phyloP scores from a whole-genome alignment of 2,797 vertebrate species.

The Lepus townsendii region DNA sequence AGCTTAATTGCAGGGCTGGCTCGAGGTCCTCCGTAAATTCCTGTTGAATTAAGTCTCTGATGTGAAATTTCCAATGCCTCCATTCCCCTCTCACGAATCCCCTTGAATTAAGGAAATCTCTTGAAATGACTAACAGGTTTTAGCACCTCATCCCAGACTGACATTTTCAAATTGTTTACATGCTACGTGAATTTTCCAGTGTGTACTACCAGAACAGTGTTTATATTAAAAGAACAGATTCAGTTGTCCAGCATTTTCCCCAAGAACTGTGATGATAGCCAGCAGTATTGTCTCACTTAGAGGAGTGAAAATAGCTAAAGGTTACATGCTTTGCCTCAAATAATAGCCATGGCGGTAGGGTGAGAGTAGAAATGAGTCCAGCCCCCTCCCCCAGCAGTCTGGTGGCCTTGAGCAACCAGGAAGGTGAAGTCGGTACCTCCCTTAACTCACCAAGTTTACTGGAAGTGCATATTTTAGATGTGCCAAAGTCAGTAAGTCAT shows the following conservation, averaged over 20 bases:
- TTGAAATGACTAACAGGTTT: slow-evolving; percentile 61
- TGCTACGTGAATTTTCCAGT: slow-evolving; percentile 66
- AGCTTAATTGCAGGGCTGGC: slow-evolving; percentile 64
- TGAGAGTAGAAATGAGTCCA: background rate
- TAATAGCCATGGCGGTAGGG: background rate
- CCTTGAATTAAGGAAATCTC: slow-evolving; percentile 47
- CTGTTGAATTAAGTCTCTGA: slow-evolving; percentile 65
- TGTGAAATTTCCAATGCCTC: slow-evolving; percentile 60
- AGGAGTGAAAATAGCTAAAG: slow-evolving; percentile 4
- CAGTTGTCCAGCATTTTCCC: slow-evolving; percentile 14
- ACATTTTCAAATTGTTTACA: slow-evolving; percentile 66
- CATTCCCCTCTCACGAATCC: slow-evolving; percentile 6
- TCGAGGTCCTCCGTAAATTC: slow-evolving; percentile 49
- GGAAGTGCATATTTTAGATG: slow-evolving; percentile 57
- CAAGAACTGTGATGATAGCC: slow-evolving; percentile 37
- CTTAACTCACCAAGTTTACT: slow-evolving; percentile 47
- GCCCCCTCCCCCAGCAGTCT: background rate
- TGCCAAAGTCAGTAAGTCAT: slow-evolving; percentile 69
- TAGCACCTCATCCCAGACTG: slow-evolving; percentile 60
- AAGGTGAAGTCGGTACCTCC: slow-evolving; percentile 43
- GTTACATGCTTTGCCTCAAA: background rate
- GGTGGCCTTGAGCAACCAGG: slow-evolving; percentile 11
- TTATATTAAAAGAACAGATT: slow-evolving; percentile 65
- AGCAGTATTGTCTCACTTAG: background rate
- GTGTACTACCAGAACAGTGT: slow-evolving; percentile 58